Conservation (phyloP, 92 coral and sea anemone genomes). For the Ricordea florida region DNA sequence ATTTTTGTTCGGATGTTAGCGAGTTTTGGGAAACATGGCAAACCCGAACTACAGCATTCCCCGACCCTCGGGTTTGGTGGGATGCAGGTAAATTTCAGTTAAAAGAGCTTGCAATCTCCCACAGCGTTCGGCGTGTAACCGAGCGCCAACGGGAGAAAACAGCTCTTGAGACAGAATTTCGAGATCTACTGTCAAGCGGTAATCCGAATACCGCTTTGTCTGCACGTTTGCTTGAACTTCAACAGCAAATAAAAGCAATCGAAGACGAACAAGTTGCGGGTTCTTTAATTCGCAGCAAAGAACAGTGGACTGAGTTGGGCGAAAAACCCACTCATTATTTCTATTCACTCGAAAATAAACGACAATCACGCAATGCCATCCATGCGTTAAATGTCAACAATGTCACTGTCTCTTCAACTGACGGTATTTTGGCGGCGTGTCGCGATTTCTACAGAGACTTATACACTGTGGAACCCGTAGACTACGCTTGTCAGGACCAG, state of each 20-base stretch:
- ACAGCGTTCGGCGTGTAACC: background rate
- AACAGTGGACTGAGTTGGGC: background rate
- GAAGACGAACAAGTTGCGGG: background rate
- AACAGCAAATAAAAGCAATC: background rate
- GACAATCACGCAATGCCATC: background rate
- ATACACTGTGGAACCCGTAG: constrained; percentile 9
- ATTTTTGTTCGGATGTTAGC: too few relatives aligned
- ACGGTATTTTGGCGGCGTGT: background rate
- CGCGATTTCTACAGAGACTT: background rate
- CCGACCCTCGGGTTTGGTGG: constrained; percentile 15
- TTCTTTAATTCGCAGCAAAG: background rate
- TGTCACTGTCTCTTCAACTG: background rate
- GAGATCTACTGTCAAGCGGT: too few relatives aligned
- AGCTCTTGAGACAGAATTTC: too few relatives aligned
- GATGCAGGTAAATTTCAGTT: background rate
- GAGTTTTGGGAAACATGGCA: background rate
- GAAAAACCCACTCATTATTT: constrained; percentile 9
- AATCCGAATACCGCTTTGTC: background rate
- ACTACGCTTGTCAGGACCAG: constrained; percentile 32
- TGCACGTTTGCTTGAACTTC: background rate
- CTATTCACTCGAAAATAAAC: background rate
- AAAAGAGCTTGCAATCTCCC: background rate
- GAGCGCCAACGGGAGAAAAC: too few relatives aligned
- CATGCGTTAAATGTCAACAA: background rate
- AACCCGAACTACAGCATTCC: background rate